Evolutionary conservation across 2,888 invertebrate genomes (phyloP), one percentile per base, ranked within the genome.

Genomic region (Ornithoptera priamus): DNA sequence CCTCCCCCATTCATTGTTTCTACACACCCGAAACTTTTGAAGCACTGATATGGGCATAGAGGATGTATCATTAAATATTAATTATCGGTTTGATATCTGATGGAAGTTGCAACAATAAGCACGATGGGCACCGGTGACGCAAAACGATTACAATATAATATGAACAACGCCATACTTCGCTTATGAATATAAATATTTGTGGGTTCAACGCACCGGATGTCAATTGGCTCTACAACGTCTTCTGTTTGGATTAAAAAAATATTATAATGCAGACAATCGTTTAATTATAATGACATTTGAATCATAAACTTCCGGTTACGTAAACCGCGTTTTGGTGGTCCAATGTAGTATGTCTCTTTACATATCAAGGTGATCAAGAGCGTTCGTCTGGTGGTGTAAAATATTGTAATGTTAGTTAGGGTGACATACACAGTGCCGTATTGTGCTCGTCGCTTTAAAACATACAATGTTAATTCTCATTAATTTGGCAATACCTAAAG

Each of bases 131-230:
- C 22, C 20, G 39, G 24, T 70, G 70, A 70, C 70, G 70, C 70
- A 70, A 53, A 67, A 57, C 24, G 62, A 70, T 70, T 70, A 67
- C 20, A 70, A 67, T 70, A 70, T 70, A 70, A 70, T 70, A 56
- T n/a, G n/a, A 42, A 64, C 59, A 15, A 20, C 24, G 64, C 70
- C 70, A 67, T 70, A 70, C 63, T 70, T 70, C 63, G 63, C 50
- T 62, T 46, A 61, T 67, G 67, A 70, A 70, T 39, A 39, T 69
- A 63, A 67, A 67, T 67, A 64, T 67, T 67, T 22, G 70, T 56
- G 56, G 56, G 70, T 67, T 70, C 70, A 70, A 60, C 42, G 67
- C 60, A 30, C 70, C 70, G 70, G 70, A 70, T 46, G 70, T 64
- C 56, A 63, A 60, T 64, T 61, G 67, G 64, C 63, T 66, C 62